Evolutionary conservation across 2,888 invertebrate species (phyloP).

Genomic region (Embidobia sp.): DNA sequence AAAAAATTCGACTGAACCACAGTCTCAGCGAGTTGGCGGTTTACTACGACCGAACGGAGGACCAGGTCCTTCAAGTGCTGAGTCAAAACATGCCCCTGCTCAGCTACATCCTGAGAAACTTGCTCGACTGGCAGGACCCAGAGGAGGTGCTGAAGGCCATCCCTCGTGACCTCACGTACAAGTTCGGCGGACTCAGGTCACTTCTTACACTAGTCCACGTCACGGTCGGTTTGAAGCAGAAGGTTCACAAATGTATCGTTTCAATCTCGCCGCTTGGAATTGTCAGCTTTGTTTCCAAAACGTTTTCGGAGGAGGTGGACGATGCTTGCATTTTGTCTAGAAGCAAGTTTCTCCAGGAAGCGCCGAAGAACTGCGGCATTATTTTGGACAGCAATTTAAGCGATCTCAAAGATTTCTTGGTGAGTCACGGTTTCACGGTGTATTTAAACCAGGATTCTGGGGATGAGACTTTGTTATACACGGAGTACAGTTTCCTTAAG

Average conservation of each 20-base stretch:
- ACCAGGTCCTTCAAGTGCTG: neutral
- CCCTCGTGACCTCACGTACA: neutral
- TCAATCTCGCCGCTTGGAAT: slow-evolving; percentile 12
- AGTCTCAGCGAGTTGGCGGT: slow-evolving; percentile 7
- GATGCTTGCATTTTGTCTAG: neutral
- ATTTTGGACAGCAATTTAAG: slow-evolving; percentile 1
- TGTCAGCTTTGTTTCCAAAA: slow-evolving; percentile 15
- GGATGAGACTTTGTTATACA: neutral
- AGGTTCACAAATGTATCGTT: slow-evolving; percentile 1
- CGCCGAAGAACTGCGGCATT: slow-evolving; percentile 11
- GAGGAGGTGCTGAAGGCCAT: neutral
- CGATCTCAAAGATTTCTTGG: neutral
- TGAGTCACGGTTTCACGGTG: neutral
- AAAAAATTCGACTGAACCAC: slow-evolving; percentile 18
- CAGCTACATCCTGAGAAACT: neutral
- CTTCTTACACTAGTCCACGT: slow-evolving; percentile 6
- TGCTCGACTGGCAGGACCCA: slow-evolving; percentile 3
- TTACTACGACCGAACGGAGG: neutral
- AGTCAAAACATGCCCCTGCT: neutral
- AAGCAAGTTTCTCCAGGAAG: neutral
- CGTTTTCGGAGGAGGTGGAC: neutral
- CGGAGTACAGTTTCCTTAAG: neutral
- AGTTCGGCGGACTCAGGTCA: neutral
- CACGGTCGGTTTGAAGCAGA: neutral
- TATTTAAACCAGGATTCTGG: neutral